Conservation (phyloP, 2,888 invertebrate genomes). For the Zygothrica quintamaculata region DNA sequence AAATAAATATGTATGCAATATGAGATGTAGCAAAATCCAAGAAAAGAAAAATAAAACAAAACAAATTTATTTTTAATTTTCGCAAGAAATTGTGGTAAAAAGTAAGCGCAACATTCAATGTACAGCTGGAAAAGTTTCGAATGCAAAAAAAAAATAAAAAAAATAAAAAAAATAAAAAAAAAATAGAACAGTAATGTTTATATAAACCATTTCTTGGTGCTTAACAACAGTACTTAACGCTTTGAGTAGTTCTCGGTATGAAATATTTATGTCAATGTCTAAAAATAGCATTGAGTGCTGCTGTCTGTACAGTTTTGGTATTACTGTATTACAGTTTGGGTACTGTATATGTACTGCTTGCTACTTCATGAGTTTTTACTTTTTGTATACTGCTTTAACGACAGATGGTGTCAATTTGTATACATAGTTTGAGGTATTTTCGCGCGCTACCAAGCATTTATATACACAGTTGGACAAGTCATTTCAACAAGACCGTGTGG, state of each 20-base stretch:
- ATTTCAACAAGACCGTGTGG: slow-evolving; percentile 61
- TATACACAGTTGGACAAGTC: slow-evolving; percentile 35
- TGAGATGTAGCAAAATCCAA: too few relatives aligned
- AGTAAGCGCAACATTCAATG: too few relatives aligned
- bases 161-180: too few relatives aligned
- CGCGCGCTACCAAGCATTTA: slow-evolving; percentile 35
- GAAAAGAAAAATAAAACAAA: too few relatives aligned
- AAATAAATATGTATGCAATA: too few relatives aligned
- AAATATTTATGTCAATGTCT: slow-evolving; percentile 45
- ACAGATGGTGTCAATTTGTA: not conserved
- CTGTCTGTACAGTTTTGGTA: slow-evolving; percentile 32
- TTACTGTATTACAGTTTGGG: slow-evolving; percentile 37
- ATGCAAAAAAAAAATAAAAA: not conserved
- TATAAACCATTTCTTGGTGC: not conserved
- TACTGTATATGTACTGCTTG: not conserved
- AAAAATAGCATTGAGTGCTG: slow-evolving; percentile 41
- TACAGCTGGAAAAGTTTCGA: too few relatives aligned
- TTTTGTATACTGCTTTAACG: slow-evolving; percentile 36
- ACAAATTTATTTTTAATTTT: too few relatives aligned
- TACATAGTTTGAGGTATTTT: slow-evolving; percentile 20
- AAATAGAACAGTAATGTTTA: too few relatives aligned
- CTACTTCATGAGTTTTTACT: too few relatives aligned
- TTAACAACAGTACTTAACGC: slow-evolving; percentile 19
- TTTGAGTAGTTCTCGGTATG: slow-evolving; percentile 8
- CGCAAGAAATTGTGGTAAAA: too few relatives aligned